Evolutionary conservation across 1,140 invertebrate genomes (phyloP).

Genomic region (Argopecten irradians): DNA sequence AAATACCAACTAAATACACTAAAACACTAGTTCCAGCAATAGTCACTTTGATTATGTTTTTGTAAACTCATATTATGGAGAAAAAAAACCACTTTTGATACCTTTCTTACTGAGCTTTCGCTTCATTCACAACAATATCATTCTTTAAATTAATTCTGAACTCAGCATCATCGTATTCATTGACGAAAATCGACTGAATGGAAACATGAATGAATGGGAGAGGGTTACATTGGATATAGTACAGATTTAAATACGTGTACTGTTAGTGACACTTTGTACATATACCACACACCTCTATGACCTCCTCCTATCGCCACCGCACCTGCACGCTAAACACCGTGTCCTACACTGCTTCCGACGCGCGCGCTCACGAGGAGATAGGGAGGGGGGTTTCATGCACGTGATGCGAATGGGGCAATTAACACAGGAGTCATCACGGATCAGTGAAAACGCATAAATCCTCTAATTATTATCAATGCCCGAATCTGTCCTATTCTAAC

Average conservation of each 20-base stretch:
- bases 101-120: too few relatives aligned
- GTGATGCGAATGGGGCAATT: conserved; percentile 14
- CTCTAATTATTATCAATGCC: not conserved
- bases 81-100: too few relatives aligned
- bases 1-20: too few relatives aligned
- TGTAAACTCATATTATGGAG: too few relatives aligned
- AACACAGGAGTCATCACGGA: not conserved
- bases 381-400: conserved; percentile 19
- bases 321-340: conserved; percentile 7
- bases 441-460: conserved; percentile 10
- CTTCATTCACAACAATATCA: too few relatives aligned
- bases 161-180: too few relatives aligned
- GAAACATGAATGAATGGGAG: not conserved
- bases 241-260: not conserved
- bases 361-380: not conserved
- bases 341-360: conserved; percentile 3
- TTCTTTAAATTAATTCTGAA: too few relatives aligned
- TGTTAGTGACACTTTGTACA: not conserved
- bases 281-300: conserved; percentile 20
- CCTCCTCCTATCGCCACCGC: conserved; percentile 11
- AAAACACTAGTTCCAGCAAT: too few relatives aligned
- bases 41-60: too few relatives aligned
- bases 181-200: not conserved
- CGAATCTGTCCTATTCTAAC: conserved; percentile 4
- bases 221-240: not conserved